phyloP scores from a whole-genome alignment of 2,888 invertebrate species.

The Drosophila heteroneura region DNA sequence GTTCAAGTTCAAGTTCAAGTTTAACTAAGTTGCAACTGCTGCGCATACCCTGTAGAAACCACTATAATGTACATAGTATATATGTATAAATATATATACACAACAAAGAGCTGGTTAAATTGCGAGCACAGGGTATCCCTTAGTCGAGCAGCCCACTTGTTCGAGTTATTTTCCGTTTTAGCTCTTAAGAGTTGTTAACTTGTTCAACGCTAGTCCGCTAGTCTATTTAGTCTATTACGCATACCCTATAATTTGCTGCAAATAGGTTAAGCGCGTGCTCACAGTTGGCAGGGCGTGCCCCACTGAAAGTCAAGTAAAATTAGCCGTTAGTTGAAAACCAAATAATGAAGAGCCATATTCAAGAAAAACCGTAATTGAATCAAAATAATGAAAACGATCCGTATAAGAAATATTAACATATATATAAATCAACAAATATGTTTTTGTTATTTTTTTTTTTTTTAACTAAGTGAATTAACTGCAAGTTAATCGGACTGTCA shows the following conservation, averaged over 20 bases:
- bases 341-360: background rate
- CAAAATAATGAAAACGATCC: slow-evolving; percentile 3
- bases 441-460: background rate
- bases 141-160: slow-evolving; percentile 17
- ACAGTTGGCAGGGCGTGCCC: background rate
- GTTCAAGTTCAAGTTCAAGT: background rate
- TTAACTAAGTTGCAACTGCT: slow-evolving; percentile 14
- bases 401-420: background rate
- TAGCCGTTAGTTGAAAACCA: background rate
- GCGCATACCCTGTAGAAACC: slow-evolving; percentile 12
- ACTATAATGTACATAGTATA: background rate
- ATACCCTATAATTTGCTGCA: slow-evolving; percentile 35
- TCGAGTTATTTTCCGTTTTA: slow-evolving; percentile 2
- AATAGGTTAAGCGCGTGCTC: slow-evolving; percentile 2
- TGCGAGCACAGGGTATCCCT: slow-evolving; percentile 11
- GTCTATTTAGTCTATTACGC: background rate
- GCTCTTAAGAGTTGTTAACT: slow-evolving; percentile 13
- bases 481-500: slow-evolving; percentile 63
- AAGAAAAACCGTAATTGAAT: background rate
- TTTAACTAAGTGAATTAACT: slow-evolving; percentile 56
- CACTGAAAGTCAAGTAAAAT: slow-evolving; percentile 6
- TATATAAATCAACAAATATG: background rate
- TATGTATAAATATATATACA: background rate
- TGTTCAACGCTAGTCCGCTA: slow-evolving; percentile 14
- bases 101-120: background rate